phyloP scores from a whole-genome alignment of 1,140 invertebrate species.

The Sycophila sp. region DNA sequence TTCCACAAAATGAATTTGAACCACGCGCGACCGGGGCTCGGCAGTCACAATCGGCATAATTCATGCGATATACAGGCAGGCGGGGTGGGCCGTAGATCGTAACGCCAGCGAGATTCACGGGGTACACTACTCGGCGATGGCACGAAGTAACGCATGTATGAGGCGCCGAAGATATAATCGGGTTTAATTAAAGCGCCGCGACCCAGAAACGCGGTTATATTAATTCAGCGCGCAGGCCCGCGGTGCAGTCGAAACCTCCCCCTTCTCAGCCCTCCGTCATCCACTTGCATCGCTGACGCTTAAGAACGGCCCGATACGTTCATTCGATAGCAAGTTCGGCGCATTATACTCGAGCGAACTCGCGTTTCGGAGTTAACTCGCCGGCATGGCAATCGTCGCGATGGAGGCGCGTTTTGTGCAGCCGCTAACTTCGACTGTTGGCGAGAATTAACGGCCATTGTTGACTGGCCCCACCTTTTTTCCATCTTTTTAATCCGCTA shows the following conservation, averaged over 20 bases:
- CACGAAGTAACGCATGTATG: constrained; percentile 46
- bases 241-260: too few species aligned
- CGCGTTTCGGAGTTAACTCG: not conserved
- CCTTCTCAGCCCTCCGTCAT: not conserved
- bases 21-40: not conserved
- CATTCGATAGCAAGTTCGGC: not conserved
- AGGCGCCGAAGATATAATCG: constrained; percentile 52
- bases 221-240: not conserved
- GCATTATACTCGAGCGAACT: not conserved
- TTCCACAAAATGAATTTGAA: not conserved
- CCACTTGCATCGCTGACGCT: not conserved
- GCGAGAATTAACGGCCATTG: too few species aligned
- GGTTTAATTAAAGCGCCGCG: constrained; percentile 57
- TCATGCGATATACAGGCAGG: not conserved
- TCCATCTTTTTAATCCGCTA: not conserved
- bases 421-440: too few species aligned
- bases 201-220: constrained; percentile 51
- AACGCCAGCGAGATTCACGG: constrained; percentile 12
- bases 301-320: not conserved
- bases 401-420: too few species aligned
- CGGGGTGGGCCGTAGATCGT: not conserved
- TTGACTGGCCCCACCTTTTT: too few species aligned
- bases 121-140: too few species aligned
- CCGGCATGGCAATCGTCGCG: too few species aligned
- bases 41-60: constrained; percentile 12